These are phyloP conservation scores for Trachelus tabidus DNA, from an alignment of 2,888 invertebrate genomes.

Conservation along the genomic window DNA sequence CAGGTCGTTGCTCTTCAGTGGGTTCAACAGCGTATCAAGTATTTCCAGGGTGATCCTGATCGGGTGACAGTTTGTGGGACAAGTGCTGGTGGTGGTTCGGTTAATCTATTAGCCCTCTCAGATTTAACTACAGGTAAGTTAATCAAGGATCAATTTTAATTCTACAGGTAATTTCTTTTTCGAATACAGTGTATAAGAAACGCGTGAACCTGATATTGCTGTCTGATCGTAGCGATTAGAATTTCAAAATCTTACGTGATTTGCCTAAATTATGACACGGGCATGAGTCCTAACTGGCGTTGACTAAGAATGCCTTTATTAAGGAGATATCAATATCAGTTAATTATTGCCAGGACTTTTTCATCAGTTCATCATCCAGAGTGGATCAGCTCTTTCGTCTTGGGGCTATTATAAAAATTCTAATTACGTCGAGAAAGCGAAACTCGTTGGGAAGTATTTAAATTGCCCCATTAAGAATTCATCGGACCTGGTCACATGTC, in stretches of 20 bases:
- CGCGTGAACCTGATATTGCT: neutral
- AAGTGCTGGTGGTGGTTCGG: constrained; percentile 35
- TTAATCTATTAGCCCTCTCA: constrained; percentile 34
- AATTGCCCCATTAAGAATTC: constrained; percentile 31
- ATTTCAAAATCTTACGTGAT: neutral
- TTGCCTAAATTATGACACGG: neutral
- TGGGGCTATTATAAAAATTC: constrained; percentile 19
- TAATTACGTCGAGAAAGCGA: neutral
- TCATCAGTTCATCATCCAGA: constrained; percentile 13
- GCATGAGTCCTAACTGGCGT: neutral
- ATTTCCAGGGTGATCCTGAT: constrained; percentile 35
- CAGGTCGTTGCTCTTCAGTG: constrained; percentile 36
- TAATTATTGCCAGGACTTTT: constrained; percentile 8
- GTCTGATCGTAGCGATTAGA: neutral
- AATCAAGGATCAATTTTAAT: neutral
- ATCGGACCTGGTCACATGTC: constrained; percentile 29
- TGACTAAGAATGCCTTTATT: neutral
- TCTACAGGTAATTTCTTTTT: neutral
- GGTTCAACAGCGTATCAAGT: constrained; percentile 32
- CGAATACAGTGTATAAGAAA: neutral
- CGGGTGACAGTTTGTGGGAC: constrained; percentile 37
- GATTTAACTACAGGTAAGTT: neutral
- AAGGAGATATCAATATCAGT: neutral
- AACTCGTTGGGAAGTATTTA: constrained; percentile 22
- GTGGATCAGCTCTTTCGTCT: neutral